A percentile compares a stretch with the other conserved stretches of the same genome.
Evolutionary conservation across 2,113 vertebrate species (phyloP).

Genomic region (Sitta europaea): DNA sequence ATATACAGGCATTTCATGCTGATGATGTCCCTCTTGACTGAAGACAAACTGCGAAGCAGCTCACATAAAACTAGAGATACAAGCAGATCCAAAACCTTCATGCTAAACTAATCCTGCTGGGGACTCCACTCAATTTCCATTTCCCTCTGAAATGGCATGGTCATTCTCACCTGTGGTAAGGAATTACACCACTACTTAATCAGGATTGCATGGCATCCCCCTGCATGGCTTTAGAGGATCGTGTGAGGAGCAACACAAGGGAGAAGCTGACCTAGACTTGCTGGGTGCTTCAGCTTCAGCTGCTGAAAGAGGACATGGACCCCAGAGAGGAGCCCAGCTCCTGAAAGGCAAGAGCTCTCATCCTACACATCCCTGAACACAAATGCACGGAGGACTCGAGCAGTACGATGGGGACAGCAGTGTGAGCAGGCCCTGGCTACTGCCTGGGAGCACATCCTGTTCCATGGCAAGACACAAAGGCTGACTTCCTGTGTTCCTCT

Average conservation of each 20-base stretch:
- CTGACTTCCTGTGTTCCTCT: background rate
- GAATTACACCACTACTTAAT: background rate
- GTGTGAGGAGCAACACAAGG: background rate
- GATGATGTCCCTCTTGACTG: background rate
- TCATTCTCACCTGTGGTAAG: background rate
- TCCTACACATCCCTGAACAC: background rate
- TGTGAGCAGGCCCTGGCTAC: background rate
- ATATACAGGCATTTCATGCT: background rate
- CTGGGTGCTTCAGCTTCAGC: background rate
- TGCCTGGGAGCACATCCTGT: background rate
- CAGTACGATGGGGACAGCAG: background rate
- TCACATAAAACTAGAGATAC: background rate
- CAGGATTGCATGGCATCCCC: background rate
- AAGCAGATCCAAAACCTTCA: background rate
- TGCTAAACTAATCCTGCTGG: background rate
- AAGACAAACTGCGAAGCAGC: background rate
- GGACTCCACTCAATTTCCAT: background rate
- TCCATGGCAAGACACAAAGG: background rate
- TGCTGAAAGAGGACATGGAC: background rate
- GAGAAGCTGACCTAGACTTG: background rate
- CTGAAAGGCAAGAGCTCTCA: background rate
- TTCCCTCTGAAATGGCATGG: background rate
- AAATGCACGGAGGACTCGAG: fast-evolving
- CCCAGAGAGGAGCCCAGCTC: background rate
- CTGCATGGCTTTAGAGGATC: background rate